phyloP scores from a whole-genome alignment of 35 echinoderm and acorn worm species.

The Acanthaster planci region DNA sequence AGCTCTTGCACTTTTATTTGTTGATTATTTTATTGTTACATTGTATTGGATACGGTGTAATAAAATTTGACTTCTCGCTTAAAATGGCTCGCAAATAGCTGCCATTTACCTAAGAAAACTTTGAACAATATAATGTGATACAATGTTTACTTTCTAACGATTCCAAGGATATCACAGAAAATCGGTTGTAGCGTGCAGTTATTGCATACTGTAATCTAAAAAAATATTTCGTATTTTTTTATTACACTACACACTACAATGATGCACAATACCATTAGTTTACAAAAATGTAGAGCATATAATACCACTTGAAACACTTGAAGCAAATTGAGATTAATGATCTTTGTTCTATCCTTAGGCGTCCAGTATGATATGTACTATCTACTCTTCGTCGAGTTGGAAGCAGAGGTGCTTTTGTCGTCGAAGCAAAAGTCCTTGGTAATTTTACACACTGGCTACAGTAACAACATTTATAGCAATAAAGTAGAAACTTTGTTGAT shows the following conservation, averaged over 20 bases:
- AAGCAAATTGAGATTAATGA: background rate
- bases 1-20: no score
- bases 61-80: no score
- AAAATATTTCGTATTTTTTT: background rate
- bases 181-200: background rate
- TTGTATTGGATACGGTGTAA: no score
- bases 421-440: background rate
- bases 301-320: background rate
- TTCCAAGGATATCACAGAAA: background rate
- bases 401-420: background rate
- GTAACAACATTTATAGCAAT: no score
- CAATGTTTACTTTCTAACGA: no score
- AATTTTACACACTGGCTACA: background rate
- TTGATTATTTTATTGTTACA: no score
- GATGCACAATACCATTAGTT: background rate
- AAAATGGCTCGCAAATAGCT: no score
- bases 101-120: no score
- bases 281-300: background rate
- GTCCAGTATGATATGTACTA: background rate
- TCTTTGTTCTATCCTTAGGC: background rate
- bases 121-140: no score
- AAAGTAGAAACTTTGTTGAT: no score
- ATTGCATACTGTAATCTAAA: background rate
- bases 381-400: conserved; percentile 4
- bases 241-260: background rate